Base-by-base conservation (phyloP, 2,113 vertebrate genomes). In the Phaethon lepturus region DNA sequence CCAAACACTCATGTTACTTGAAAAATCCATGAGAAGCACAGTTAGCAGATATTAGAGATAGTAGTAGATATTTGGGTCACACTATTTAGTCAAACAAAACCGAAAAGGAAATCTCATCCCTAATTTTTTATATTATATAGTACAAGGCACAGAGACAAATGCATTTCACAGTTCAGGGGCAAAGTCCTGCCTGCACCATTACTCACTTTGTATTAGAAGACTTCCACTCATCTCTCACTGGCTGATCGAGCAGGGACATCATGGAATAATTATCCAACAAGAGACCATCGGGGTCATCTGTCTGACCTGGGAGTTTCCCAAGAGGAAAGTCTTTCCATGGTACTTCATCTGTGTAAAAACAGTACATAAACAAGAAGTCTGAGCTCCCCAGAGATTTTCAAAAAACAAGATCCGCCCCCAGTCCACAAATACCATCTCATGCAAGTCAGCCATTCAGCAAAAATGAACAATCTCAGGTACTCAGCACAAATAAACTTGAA, bases 221-320 rank as follows among this genome's bases (percentile, higher is more conserved):
- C 4, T 94, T 49, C 75, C 77, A 96, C 86, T 95, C 96, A 42
- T 98, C 97, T 86, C 83, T 79, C 80, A 98, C 98, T 59, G 98
- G 99, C 94, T 99, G 99, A 95, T 99, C 99, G 60, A 99, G 98
- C 33, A 99, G 98, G 7, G 98, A 99, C 98, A 99, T 99, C 63
- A 98, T 97, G 3, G 99, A 98, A 75, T 98, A 99, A 94, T 97
- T 98, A 33, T 99, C 98, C 95, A 99, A 69, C 98, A 99, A 98
- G 50, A 99, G 98, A 93, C 97, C 98, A 18, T 99, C 98, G 8
- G 99, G 99, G 82, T 99, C 99, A 5, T 99, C 99, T 0, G 98
- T 98, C 96, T 99, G 99, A 71, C 99, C 99, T 1, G 99, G 99
- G 47, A 99, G 98, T 87, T 98, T 99, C 22, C 99, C 99, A 50